Percentiles rank a stretch among this genome's conserved stretches.
Conservation (phyloP, 2,888 invertebrate genomes). For the Sepiola atlantica region DNA sequence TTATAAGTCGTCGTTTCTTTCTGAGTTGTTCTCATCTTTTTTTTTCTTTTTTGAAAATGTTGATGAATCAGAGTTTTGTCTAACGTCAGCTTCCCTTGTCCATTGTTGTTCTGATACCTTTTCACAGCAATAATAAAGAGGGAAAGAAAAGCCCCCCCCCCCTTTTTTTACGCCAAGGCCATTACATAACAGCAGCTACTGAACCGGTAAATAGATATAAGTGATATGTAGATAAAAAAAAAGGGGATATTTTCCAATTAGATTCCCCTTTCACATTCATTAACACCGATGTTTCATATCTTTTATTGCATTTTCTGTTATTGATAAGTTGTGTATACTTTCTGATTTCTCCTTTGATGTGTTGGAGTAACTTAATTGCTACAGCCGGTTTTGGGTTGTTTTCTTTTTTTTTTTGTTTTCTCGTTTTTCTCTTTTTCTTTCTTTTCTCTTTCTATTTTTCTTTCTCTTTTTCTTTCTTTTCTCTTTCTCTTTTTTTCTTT, state of each 20-base stretch:
- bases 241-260: background rate
- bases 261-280: background rate
- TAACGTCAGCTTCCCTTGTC: background rate
- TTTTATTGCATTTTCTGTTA: background rate
- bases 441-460: too few relatives aligned
- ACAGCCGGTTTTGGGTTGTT: background rate
- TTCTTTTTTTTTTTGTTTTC: too few relatives aligned
- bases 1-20: background rate
- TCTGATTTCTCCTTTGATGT: background rate
- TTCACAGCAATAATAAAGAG: background rate
- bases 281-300: background rate
- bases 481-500: too few relatives aligned
- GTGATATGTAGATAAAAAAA: too few relatives aligned
- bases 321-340: background rate
- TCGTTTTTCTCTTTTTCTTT: too few relatives aligned
- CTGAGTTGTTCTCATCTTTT: background rate
- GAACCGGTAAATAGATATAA: background rate
- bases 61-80: slow-evolving; percentile 32
- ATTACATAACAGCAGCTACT: background rate
- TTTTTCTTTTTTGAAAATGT: too few relatives aligned
- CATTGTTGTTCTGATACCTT: background rate
- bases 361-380: background rate
- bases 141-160: background rate
- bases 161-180: background rate
- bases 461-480: too few relatives aligned